Evolutionary conservation across 1,140 invertebrate species (phyloP).

Genomic region (Aphidius gifuensis): DNA sequence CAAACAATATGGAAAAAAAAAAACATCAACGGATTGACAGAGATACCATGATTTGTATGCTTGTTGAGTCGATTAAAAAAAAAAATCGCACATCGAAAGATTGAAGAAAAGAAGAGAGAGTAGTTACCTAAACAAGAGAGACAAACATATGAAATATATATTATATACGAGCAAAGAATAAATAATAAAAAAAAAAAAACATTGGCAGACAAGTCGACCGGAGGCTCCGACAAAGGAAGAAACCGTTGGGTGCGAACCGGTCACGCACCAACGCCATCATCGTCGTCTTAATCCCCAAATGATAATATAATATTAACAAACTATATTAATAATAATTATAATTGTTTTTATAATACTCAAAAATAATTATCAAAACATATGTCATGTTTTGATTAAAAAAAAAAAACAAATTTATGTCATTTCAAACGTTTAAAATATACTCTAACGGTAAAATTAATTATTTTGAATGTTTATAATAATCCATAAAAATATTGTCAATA

Average conservation of each 20-base stretch:
- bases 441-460: neutral
- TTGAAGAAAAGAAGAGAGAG: slow-evolving; percentile 3
- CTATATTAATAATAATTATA: neutral
- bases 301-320: neutral
- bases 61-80: slow-evolving; percentile 6
- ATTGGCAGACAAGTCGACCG: slow-evolving; percentile 10
- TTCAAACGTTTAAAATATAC: neutral
- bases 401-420: neutral
- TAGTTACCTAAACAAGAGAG: neutral
- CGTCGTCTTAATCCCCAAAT: neutral
- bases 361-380: neutral
- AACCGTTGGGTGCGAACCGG: slow-evolving; percentile 25
- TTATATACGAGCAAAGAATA: slow-evolving; percentile 5
- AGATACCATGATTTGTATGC: slow-evolving; percentile 3
- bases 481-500: too few species aligned
- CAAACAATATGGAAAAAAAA: too few species aligned
- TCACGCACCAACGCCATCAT: slow-evolving; percentile 24
- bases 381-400: too few species aligned
- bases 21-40: too few species aligned
- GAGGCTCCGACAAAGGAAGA: slow-evolving; percentile 29
- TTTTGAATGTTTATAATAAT: neutral
- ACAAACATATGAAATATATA: neutral
- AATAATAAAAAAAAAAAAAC: neutral
- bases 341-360: neutral
- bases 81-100: slow-evolving; percentile 15